Evolutionary conservation across 1,140 invertebrate genomes (phyloP).

Genomic region (Brachionus paranguensis): DNA sequence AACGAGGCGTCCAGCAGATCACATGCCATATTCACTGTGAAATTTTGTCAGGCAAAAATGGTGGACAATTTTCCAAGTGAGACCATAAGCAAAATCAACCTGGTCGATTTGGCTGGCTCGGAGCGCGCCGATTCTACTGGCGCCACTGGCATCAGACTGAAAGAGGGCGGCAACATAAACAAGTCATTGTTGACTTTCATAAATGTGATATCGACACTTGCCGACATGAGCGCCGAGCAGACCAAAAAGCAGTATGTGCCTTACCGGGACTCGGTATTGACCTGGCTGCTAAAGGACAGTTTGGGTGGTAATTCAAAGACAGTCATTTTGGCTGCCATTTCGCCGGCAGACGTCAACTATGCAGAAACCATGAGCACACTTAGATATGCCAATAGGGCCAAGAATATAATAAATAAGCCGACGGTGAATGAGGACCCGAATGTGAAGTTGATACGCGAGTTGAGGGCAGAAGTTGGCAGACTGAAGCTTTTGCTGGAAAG

Average conservation of each 20-base stretch:
- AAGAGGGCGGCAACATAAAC: conserved; percentile 64
- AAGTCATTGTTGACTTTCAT: conserved; percentile 60
- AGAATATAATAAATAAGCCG: conserved; percentile 61
- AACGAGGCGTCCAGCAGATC: conserved; percentile 60
- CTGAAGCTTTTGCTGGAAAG: neutral
- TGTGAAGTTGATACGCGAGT: conserved; percentile 60
- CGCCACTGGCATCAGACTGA: conserved; percentile 60
- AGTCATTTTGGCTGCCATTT: conserved; percentile 65
- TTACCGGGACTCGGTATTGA: conserved; percentile 62
- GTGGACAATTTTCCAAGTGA: conserved; percentile 57
- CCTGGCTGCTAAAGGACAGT: conserved; percentile 63
- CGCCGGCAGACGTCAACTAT: conserved; percentile 65
- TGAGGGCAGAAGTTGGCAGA: conserved; percentile 60
- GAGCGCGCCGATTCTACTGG: conserved; percentile 61
- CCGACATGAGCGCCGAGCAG: conserved; percentile 42
- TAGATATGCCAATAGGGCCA: conserved; percentile 62
- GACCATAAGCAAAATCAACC: conserved; percentile 61
- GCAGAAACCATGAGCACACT: conserved; percentile 65
- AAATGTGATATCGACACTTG: conserved; percentile 61
- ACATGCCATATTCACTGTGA: conserved; percentile 62
- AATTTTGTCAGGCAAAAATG: conserved; percentile 58
- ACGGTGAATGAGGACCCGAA: conserved; percentile 61
- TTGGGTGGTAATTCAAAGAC: conserved; percentile 65
- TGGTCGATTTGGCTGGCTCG: conserved; percentile 64
- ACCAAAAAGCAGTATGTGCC: conserved; percentile 55